Evolutionary conservation across 1,140 invertebrate species (phyloP), one percentile per base, ranked within the genome.

Genomic region (Drosophila bifasciata): DNA sequence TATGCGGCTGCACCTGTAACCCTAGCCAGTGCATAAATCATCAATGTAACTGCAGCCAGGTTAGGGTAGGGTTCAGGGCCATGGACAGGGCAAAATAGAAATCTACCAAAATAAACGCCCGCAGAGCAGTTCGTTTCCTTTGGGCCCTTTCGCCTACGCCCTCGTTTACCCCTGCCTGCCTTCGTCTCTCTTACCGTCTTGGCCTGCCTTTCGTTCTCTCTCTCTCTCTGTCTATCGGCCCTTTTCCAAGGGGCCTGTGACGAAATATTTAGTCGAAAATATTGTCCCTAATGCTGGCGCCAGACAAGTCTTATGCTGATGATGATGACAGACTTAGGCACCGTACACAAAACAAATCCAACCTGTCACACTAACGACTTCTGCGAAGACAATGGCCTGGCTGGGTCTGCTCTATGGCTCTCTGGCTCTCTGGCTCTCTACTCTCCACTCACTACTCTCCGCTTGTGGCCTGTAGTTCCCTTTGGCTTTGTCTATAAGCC

Each of bases 331-430:
- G 86, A 90, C 88, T 90, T 88, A 84, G 79, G 81, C 89, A 90
- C 76, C 75, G 69, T 81, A 75, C 64, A 79, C 78, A 83, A 76
- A 80, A 85, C 76, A 89, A 83, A 89, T 79, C 85, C 85, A 85
- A 90, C 88, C 88, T 90, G 88, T 90, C 88, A 90, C 79, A 90
- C 88, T 90, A 90, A 90, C 88, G 88, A 90, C 88, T 90, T 90
- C 88, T 90, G 76, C 88, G 88, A 90, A 90, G 76, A 90, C 88
- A 90, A 90, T 88, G 58, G 68, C 53, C 76, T 43, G 39, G 57
- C 32, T 53, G 32, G 32, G 32, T 13, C 32, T 28, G 32, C 25
- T 59, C 45, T 43, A 39, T 23, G 7, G 28, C 23, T 59, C 44
- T 41, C 41, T 28, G 44, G 52, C 39, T 55, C 28, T 36, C 48